Conservation (phyloP, 2,797 vertebrate species). For the Scyliorhinus canicula region DNA sequence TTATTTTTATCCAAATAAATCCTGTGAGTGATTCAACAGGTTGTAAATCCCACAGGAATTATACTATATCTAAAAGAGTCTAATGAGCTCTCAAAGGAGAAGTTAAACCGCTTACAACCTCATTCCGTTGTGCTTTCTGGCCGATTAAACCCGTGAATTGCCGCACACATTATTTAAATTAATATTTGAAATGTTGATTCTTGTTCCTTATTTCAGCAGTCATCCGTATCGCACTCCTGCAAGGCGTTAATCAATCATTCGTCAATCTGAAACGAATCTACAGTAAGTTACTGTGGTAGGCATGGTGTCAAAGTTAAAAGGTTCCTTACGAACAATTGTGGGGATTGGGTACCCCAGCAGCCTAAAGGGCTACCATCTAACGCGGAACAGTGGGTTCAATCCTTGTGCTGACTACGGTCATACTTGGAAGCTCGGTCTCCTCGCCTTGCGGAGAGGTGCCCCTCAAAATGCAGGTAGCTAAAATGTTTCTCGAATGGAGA, state of each 20-base stretch:
- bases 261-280: neutral
- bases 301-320: neutral
- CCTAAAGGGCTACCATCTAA: no score
- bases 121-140: neutral
- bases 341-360: no score
- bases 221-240: neutral
- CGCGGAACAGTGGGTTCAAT: no score
- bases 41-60: neutral
- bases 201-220: neutral
- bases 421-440: no score
- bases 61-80: neutral
- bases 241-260: neutral
- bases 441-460: no score
- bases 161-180: constrained; percentile 10
- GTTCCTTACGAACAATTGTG: neutral
- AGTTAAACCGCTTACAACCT: constrained; percentile 3
- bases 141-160: constrained; percentile 5
- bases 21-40: neutral
- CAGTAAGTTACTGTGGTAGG: neutral
- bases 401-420: no score
- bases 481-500: no score
- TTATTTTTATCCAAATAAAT: neutral
- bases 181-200: constrained; percentile 19
- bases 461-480: no score
- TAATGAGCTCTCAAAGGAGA: constrained; percentile 23